A percentile compares a stretch with the other conserved stretches of the same genome.
Conservation (phyloP, 2,888 invertebrate species). For the Scaptomyza tumidula region DNA sequence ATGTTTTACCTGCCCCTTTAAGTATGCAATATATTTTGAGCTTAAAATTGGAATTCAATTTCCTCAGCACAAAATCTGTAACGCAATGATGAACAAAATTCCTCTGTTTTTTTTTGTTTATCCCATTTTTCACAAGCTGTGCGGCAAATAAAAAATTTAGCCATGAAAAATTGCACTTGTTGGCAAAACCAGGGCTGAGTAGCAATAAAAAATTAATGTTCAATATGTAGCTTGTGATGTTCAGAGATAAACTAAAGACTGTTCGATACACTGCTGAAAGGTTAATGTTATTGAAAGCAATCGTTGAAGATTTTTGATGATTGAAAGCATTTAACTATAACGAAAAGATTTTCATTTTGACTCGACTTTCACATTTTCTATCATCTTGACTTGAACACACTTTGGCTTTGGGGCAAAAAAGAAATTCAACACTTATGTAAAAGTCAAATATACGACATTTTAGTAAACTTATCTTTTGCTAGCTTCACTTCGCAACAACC, state of each 20-base stretch:
- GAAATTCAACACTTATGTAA: not conserved
- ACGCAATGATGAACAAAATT: not conserved
- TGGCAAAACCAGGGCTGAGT: not conserved
- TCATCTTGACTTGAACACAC: not conserved
- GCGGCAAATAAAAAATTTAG: not conserved
- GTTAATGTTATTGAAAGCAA: not conserved
- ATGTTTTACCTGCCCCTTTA: not conserved
- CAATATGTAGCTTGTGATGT: not conserved
- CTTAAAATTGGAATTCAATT: conserved; percentile 1
- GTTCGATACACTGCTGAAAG: not conserved
- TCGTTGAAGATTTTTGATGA: too few species aligned
- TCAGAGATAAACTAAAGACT: not conserved
- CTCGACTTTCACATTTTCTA: not conserved
- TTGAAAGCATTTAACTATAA: too few species aligned
- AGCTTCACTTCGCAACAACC: not conserved
- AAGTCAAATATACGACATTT: not conserved
- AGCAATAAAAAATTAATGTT: conserved; percentile 2
- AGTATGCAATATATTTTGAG: conserved; percentile 14
- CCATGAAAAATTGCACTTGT: not conserved
- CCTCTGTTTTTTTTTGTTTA: not conserved
- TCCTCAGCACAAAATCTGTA: not conserved
- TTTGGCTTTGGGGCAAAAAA: not conserved
- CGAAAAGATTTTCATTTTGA: too few species aligned
- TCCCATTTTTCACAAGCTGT: not conserved
- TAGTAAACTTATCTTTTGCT: not conserved